A percentile compares a stretch with the other conserved stretches of the same genome.
phyloP scores from a whole-genome alignment of 1,140 invertebrate genomes.

The Araneus ventricosus region DNA sequence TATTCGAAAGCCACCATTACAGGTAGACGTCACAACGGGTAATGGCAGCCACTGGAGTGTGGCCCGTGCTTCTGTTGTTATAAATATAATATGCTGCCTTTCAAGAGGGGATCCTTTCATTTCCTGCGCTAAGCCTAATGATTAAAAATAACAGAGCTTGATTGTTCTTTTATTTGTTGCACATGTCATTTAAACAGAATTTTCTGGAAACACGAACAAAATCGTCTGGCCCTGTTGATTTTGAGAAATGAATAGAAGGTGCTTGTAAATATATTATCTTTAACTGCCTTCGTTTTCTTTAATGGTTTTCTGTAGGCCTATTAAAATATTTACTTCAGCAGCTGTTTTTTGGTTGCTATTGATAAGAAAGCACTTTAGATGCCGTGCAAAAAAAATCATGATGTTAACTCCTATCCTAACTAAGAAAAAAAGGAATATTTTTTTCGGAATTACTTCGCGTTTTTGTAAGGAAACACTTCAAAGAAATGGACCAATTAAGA shows the following conservation, averaged over 20 bases:
- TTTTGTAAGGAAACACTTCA: too few relatives aligned
- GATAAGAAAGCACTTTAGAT: background rate
- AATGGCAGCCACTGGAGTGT: slow-evolving; percentile 16
- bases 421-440: too few relatives aligned
- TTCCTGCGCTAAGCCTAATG: slow-evolving; percentile 24
- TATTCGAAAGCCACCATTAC: slow-evolving; percentile 53
- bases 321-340: background rate
- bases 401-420: too few relatives aligned
- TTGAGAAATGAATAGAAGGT: background rate
- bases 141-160: slow-evolving; percentile 53
- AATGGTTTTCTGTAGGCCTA: background rate
- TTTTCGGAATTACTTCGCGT: too few relatives aligned
- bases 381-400: too few relatives aligned
- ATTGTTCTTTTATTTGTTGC: slow-evolving; percentile 53
- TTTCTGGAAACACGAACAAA: slow-evolving; percentile 1
- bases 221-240: background rate
- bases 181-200: background rate
- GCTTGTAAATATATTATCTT: background rate
- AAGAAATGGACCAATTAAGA: too few relatives aligned
- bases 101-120: background rate
- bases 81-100: slow-evolving; percentile 33
- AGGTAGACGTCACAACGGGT: slow-evolving; percentile 51
- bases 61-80: background rate
- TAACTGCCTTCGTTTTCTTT: background rate
- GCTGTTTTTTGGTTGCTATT: background rate